phyloP scores from a whole-genome alignment of 37 sponge, comb jelly and placozoan genomes.

The Dysidea cf. avara region DNA sequence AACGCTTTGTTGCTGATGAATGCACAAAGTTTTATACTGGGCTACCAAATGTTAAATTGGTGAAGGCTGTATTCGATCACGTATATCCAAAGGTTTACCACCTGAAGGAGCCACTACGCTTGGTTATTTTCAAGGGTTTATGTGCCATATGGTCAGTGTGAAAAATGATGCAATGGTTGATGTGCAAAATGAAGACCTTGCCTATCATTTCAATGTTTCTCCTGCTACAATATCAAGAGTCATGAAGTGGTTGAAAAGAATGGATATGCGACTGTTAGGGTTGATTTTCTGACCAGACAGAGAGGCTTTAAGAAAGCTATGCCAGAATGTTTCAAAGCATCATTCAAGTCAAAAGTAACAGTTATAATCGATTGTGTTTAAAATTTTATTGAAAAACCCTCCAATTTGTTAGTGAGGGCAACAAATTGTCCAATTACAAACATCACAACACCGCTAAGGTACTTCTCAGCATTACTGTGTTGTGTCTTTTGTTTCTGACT shows the following conservation, averaged over 20 bases:
- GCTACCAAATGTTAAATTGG: no score
- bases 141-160: slow-evolving; percentile 47
- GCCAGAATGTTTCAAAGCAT: slow-evolving; percentile 46
- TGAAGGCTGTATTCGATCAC: no score
- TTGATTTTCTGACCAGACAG: no score
- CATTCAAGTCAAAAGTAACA: slow-evolving; percentile 29
- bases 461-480: slow-evolving; percentile 62
- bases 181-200: slow-evolving; percentile 33
- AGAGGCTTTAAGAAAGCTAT: slow-evolving; percentile 37
- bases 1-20: no score
- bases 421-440: no score
- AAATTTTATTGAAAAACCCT: slow-evolving; percentile 55
- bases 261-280: slow-evolving; percentile 26
- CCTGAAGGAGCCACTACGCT: no score
- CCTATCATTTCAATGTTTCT: slow-evolving; percentile 48
- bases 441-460: slow-evolving; percentile 64
- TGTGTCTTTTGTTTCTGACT: slow-evolving; percentile 61
- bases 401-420: slow-evolving; percentile 47
- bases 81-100: no score
- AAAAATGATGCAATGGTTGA: no score
- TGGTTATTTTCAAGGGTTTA: slow-evolving; percentile 50
- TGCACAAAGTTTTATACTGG: no score
- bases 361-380: no score
- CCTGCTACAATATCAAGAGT: slow-evolving; percentile 38
- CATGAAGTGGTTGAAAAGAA: slow-evolving; percentile 14